Base-by-base conservation (phyloP, 2,113 vertebrate genomes). In the Setophaga coronata region DNA sequence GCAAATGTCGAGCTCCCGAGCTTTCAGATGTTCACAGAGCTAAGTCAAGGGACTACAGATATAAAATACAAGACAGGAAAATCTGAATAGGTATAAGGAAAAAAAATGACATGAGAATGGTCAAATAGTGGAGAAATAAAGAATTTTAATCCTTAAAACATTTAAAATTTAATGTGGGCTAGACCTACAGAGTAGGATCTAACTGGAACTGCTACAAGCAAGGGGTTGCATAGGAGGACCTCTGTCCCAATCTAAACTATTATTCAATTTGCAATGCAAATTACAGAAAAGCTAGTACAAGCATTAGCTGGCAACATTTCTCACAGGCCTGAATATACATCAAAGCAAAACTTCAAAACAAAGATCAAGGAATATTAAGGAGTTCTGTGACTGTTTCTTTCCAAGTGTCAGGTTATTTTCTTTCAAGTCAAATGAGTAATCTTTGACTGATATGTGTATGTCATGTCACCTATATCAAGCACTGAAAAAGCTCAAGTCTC, bases 321-420 rank as follows among this genome's bases (percentile, higher is more conserved):
- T 93, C 66, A 82, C 23, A 76, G 53, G 31, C 18, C 57, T 82
- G 23, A 89, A 72, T 76, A 72, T 7, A 91, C 50, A 79, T 95
- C 84, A 94, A 95, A 96, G 89, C 28, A 89, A 67, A 89, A 94
- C 43, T 95, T 95, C 89, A 91, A 89, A 95, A 85, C 77, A 91
- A 93, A 91, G 50, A 92, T 85, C 53, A 91, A 89, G 74, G 73
- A 95, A 45, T 51, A 67, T 16, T 87, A 84, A 90, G 36, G 18
- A 91, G 58, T 69, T 79, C 89, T 77, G 23, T n/a, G 40, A 78
- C 61, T 83, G 60, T 67, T 86, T 89, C 80, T 92, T 82, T 80
- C 62, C 34, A 18, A 47, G 6, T 62, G 43, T 18, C 0, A 0
- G 23, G 20, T 80, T 87, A 66, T 61, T 83, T 69, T 73, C n/a